A percentile compares a stretch with the other conserved stretches of the same genome.
phyloP scores from a whole-genome alignment of 1,140 invertebrate genomes.

The Panagrolaimus sp. region DNA sequence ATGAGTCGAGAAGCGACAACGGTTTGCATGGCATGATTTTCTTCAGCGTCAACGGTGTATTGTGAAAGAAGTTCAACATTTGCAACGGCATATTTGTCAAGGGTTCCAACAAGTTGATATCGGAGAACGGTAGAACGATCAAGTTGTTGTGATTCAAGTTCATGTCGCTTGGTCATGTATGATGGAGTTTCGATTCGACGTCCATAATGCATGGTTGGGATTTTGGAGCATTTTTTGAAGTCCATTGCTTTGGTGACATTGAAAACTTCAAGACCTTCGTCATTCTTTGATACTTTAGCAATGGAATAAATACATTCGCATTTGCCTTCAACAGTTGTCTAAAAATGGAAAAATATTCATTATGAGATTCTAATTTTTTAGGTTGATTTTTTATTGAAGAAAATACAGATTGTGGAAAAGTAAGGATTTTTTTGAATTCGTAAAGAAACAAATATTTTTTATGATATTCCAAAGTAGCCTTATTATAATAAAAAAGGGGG shows the following conservation, averaged over 20 bases:
- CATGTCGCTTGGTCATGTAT: not conserved
- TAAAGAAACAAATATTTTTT: too few relatives aligned
- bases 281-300: too few relatives aligned
- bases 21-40: constrained; percentile 14
- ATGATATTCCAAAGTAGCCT: too few relatives aligned
- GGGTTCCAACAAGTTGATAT: constrained; percentile 23
- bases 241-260: constrained; percentile 56
- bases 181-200: not conserved
- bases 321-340: too few relatives aligned
- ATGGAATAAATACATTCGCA: too few relatives aligned
- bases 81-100: constrained; percentile 28
- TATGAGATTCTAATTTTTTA: too few relatives aligned
- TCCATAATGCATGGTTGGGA: constrained; percentile 37
- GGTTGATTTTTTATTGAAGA: too few relatives aligned
- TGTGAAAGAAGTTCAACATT: constrained; percentile 29
- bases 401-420: too few relatives aligned
- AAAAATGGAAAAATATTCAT: too few relatives aligned
- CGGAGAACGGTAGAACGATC: constrained; percentile 32
- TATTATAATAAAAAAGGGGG: too few relatives aligned
- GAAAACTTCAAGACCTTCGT: too few relatives aligned
- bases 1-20: constrained; percentile 25
- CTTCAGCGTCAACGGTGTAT: constrained; percentile 27
- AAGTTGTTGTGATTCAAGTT: constrained; percentile 11
- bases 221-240: constrained; percentile 48
- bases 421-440: too few relatives aligned